A percentile compares a stretch with the other conserved stretches of the same genome.
These are phyloP conservation scores for Acanthiza pusilla DNA, from an alignment of 2,797 vertebrate species.

Conservation along the genomic window DNA sequence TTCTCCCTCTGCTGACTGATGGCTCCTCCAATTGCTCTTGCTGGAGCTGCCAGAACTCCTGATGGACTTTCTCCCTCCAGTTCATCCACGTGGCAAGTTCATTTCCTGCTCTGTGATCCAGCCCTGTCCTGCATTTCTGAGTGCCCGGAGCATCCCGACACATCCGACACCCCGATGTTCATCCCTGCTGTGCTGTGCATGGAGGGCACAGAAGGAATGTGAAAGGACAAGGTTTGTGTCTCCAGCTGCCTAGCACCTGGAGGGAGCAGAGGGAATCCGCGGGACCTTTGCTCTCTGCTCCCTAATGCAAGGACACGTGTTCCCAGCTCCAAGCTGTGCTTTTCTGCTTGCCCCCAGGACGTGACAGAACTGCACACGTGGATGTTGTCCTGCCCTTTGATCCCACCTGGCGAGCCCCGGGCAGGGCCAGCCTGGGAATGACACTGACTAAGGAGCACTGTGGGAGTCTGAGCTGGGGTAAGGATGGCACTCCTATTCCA, in stretches of 20 bases:
- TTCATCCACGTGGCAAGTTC: not conserved
- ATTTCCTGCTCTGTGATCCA: not conserved
- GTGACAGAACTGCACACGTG: not conserved
- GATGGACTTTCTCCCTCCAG: not conserved
- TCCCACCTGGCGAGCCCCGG: not conserved
- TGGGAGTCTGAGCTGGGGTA: not conserved
- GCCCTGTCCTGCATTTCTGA: not conserved
- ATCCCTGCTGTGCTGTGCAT: accelerated
- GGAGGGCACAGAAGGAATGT: not conserved
- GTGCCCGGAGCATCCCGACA: accelerated
- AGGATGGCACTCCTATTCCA: accelerated
- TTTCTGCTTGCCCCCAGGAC: accelerated
- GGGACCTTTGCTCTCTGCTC: not conserved
- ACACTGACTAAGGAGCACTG: accelerated
- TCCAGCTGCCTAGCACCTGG: not conserved
- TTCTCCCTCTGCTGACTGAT: not conserved
- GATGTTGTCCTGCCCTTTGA: constrained; percentile 21
- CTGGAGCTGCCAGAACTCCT: not conserved
- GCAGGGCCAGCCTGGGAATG: not conserved
- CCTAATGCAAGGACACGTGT: accelerated
- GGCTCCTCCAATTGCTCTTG: not conserved
- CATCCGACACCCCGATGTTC: not conserved
- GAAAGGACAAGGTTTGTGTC: not conserved
- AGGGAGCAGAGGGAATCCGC: not conserved
- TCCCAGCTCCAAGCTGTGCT: not conserved